Conservation (phyloP, 1,140 invertebrate species). For the Fopius arisanus region DNA sequence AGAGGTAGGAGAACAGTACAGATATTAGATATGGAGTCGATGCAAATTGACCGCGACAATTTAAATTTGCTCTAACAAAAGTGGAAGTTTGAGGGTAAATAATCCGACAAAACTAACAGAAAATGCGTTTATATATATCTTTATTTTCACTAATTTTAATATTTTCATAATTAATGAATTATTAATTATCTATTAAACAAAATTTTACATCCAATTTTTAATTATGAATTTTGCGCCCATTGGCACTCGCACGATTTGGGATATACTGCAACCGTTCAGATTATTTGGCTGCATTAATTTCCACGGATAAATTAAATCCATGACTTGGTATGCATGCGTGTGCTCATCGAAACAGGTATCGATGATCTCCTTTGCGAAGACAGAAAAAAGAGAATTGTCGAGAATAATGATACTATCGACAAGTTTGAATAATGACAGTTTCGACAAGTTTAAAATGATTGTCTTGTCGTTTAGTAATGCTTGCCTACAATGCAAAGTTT, state of each 20-base stretch:
- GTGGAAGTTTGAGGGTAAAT: no score
- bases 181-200: not conserved
- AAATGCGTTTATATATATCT: no score
- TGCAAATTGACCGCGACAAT: no score
- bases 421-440: not conserved
- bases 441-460: conserved; percentile 34
- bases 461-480: conserved; percentile 18
- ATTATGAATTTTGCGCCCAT: not conserved
- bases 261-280: not conserved
- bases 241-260: not conserved
- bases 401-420: not conserved
- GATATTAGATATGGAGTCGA: no score
- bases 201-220: not conserved
- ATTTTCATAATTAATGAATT: no score
- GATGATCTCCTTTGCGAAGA: not conserved
- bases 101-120: no score
- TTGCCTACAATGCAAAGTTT: conserved; percentile 5
- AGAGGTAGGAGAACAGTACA: no score
- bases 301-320: not conserved
- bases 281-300: not conserved
- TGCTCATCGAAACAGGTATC: not conserved
- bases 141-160: no score
- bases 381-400: not conserved
- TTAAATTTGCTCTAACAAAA: no score
- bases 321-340: not conserved